Evolutionary conservation across 2,888 invertebrate genomes (phyloP), one percentile per base, ranked within the genome.

Genomic region (Pristionchus mayeri): DNA sequence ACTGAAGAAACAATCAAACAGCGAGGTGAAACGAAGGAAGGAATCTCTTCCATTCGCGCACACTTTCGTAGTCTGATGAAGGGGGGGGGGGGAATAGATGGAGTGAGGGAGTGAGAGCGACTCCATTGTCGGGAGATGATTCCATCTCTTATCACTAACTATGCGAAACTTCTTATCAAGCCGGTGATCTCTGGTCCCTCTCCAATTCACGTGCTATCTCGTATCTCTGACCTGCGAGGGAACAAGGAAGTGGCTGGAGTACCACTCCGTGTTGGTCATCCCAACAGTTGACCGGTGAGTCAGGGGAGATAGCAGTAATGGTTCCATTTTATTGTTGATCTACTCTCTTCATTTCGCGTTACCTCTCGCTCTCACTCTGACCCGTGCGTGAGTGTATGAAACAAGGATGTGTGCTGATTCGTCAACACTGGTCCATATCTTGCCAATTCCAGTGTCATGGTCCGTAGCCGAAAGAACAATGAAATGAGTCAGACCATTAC

Each of bases 111-210:
- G 57, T 21, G 63, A 63, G 63, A 34, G 63, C 34, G 63, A 63
- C 34, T 63, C 34, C 34, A 60, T 60, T 63, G 63, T 63, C 30
- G 30, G 16, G 63, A 13, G 27, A 16, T 60, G 57, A 60, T 60
- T 60, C 27, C 57, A 13, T 60, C 54, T 24, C 9, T 71, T 71
- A 71, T 71, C 71, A 71, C 71, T 71, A 71, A 71, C 71, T 71
- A 71, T 71, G 71, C 71, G 71, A 71, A 71, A 71, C 71, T 44
- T 71, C 71, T 71, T 71, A 71, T 71, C 71, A 71, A n/a, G n/a
- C n/a, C n/a, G n/a, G 67, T 4, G 63, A 63, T 71, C 37, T 71
- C 71, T 24, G 44, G 40, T 3, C 21, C 7, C 67, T 37, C 27
- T 57, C 57, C 13, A n/a, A n/a, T n/a, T n/a, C n/a, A n/a, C n/a